phyloP scores from a whole-genome alignment of 2,888 invertebrate genomes.

The Chrysina gloriosa region DNA sequence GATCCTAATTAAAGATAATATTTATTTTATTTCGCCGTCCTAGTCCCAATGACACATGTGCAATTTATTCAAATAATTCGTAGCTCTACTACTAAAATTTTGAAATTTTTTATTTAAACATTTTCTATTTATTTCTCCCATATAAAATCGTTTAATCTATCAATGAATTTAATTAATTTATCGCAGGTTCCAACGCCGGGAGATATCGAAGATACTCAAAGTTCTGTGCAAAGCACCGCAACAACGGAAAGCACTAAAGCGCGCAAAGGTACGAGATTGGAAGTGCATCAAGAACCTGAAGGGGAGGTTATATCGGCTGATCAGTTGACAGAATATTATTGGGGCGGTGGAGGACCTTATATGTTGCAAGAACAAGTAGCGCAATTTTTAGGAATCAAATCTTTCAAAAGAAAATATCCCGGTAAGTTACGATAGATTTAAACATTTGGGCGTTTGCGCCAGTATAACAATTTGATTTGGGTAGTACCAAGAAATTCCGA shows the following conservation, averaged over 20 bases:
- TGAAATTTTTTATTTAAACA: neutral
- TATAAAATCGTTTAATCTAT: neutral
- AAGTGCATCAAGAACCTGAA: slow-evolving; percentile 60
- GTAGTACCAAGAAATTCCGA: too few species aligned
- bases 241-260: slow-evolving; percentile 73
- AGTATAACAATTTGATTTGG: neutral
- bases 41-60: neutral
- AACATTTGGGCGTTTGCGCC: too few species aligned
- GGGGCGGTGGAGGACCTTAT: slow-evolving; percentile 85
- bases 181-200: slow-evolving; percentile 46
- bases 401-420: slow-evolving; percentile 96
- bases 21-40: slow-evolving; percentile 3
- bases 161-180: slow-evolving; percentile 23
- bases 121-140: neutral
- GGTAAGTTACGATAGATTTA: slow-evolving; percentile 71
- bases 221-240: slow-evolving; percentile 81
- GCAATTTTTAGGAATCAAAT: slow-evolving; percentile 93
- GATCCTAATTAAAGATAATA: slow-evolving; percentile 26
- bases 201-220: slow-evolving; percentile 79
- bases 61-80: neutral
- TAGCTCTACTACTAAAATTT: neutral
- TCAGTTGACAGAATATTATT: slow-evolving; percentile 92
- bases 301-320: slow-evolving; percentile 74
- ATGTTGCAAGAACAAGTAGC: slow-evolving; percentile 98
- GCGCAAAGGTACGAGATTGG: slow-evolving; percentile 55